Evolutionary conservation across 2,113 vertebrate species (phyloP).

Genomic region (Arizona elegans): DNA sequence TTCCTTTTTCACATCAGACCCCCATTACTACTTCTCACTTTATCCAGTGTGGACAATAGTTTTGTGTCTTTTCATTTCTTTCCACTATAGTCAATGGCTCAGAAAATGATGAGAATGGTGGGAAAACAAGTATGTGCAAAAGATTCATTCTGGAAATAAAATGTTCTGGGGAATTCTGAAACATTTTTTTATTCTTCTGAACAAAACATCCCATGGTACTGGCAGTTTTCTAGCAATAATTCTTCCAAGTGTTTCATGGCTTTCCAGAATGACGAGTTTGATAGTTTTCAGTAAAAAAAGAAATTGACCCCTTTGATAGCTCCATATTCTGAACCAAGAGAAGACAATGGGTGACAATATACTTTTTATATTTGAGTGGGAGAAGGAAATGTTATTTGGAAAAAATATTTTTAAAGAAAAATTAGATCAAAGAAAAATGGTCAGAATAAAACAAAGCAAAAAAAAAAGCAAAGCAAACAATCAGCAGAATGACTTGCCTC

Average conservation of each 20-base stretch:
- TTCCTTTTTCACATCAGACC: background rate
- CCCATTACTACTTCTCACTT: background rate
- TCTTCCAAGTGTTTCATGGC: background rate
- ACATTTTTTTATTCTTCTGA: background rate
- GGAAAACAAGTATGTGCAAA: background rate
- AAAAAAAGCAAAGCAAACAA: background rate
- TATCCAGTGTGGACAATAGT: background rate
- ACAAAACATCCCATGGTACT: background rate
- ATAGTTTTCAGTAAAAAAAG: background rate
- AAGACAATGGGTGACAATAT: background rate
- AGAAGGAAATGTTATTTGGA: background rate
- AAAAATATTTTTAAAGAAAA: background rate
- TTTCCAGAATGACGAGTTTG: background rate
- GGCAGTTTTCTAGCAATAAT: background rate
- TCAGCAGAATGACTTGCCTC: background rate
- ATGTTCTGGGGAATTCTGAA: background rate
- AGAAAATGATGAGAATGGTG: background rate
- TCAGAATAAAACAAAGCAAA: background rate
- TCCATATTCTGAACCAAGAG: background rate
- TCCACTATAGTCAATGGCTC: background rate
- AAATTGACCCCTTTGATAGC: background rate
- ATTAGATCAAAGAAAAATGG: background rate
- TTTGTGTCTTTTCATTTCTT: background rate
- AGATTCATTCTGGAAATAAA: background rate
- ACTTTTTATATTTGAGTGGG: background rate